Conservation (phyloP, 2,888 invertebrate species). For the Drosophila dives region DNA sequence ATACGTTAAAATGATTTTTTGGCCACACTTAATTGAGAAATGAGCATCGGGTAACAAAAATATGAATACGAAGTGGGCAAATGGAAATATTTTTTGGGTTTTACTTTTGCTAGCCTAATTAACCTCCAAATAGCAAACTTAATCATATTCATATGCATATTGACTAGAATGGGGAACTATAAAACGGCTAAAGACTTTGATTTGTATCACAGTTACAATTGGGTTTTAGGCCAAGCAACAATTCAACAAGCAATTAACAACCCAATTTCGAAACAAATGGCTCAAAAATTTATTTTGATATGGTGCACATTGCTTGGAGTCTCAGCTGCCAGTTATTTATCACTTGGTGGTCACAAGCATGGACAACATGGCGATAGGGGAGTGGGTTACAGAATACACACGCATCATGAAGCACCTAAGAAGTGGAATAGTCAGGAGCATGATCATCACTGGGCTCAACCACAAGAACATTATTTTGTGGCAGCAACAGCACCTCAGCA, state of each 20-base stretch:
- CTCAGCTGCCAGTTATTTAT: slow-evolving; percentile 60
- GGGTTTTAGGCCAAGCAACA: slow-evolving; percentile 45
- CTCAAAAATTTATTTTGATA: slow-evolving; percentile 42
- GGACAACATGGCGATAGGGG: slow-evolving; percentile 35
- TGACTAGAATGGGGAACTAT: slow-evolving; percentile 48
- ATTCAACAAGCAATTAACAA: slow-evolving; percentile 19
- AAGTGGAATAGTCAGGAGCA: slow-evolving; percentile 63
- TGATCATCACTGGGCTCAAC: slow-evolving; percentile 48
- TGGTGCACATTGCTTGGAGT: slow-evolving; percentile 60
- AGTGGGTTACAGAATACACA: slow-evolving; percentile 70
- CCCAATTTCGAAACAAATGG: slow-evolving; percentile 33
- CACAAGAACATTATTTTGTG: slow-evolving; percentile 74
- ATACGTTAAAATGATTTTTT: slow-evolving; percentile 23
- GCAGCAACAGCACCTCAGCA: slow-evolving; percentile 36
- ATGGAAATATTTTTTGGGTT: slow-evolving; percentile 53
- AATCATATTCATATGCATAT: slow-evolving; percentile 33
- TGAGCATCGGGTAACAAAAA: slow-evolving; percentile 26
- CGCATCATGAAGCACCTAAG: slow-evolving; percentile 64
- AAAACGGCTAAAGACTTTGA: slow-evolving; percentile 36
- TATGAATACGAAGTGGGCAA: slow-evolving; percentile 57
- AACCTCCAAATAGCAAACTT: slow-evolving; percentile 61
- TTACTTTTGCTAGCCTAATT: slow-evolving; percentile 68
- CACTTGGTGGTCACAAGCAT: slow-evolving; percentile 53
- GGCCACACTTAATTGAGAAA: slow-evolving; percentile 67
- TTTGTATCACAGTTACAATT: slow-evolving; percentile 58